Conservation (phyloP, 2,113 vertebrate genomes). For the Pimephales promelas region DNA sequence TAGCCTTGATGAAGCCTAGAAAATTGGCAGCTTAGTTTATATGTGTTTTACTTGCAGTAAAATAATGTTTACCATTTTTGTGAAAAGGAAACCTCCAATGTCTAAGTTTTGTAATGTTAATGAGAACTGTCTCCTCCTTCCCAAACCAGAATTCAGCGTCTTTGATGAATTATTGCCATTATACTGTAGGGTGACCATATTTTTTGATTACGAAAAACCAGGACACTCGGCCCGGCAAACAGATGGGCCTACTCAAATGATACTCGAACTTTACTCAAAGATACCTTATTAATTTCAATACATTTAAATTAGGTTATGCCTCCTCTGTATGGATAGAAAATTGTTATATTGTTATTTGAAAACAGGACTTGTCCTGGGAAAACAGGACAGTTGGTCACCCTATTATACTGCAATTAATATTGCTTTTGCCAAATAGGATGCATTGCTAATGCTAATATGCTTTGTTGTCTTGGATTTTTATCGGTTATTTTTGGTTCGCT, state of each 20-base stretch:
- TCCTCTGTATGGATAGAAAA: no score
- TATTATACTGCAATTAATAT: slow-evolving; percentile 71
- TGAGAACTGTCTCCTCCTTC: slow-evolving; percentile 55
- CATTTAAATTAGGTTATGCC: no score
- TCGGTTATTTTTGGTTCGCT: slow-evolving; percentile 23
- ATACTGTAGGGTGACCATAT: no score
- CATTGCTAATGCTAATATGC: slow-evolving; percentile 54
- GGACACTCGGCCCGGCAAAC: no score
- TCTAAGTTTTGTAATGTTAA: slow-evolving; percentile 58
- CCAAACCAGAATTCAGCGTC: slow-evolving; percentile 57
- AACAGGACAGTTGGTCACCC: no score
- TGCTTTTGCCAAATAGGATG: slow-evolving; percentile 63
- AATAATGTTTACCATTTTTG: slow-evolving; percentile 79
- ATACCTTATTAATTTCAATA: no score
- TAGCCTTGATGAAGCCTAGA: slow-evolving; percentile 59
- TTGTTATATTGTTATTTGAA: no score
- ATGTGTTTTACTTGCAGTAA: slow-evolving; percentile 78
- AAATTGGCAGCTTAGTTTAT: slow-evolving; percentile 77
- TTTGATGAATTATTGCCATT: slow-evolving; percentile 68
- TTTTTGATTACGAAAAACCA: no score
- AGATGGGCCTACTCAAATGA: no score
- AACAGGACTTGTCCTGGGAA: no score
- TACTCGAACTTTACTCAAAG: no score
- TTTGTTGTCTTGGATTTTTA: slow-evolving; percentile 46
- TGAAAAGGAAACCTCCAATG: slow-evolving; percentile 63